phyloP scores from a whole-genome alignment of 2,113 vertebrate species.

The Echinops telfairi region DNA sequence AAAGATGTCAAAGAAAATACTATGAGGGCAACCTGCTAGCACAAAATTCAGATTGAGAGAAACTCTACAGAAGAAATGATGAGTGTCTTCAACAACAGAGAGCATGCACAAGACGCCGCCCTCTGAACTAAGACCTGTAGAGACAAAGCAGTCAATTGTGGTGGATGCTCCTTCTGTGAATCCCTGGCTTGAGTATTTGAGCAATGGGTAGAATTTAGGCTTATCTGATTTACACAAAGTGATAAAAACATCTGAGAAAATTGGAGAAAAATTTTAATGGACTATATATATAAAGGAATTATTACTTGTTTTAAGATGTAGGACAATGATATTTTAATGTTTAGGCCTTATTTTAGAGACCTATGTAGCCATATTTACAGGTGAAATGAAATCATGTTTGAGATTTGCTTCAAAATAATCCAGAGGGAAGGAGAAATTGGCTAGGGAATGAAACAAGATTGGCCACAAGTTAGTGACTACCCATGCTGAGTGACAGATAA shows the following conservation, averaged over 20 bases:
- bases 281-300: background rate
- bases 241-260: constrained; percentile 43
- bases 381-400: constrained; percentile 1
- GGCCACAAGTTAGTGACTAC: background rate
- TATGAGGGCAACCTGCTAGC: background rate
- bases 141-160: background rate
- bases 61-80: background rate
- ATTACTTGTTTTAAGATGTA: constrained; percentile 2
- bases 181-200: background rate
- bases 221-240: background rate
- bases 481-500: background rate
- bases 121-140: background rate
- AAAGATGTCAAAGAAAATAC: background rate
- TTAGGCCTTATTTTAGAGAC: background rate
- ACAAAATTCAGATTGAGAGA: background rate
- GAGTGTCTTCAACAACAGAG: background rate
- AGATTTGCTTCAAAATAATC: constrained; percentile 29
- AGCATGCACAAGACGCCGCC: background rate
- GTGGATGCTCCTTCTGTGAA: background rate
- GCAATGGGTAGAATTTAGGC: background rate
- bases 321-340: too few species aligned
- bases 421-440: background rate
- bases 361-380: background rate
- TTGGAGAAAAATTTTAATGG: constrained; percentile 11
- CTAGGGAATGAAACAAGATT: background rate